These are phyloP conservation scores for Cephus rjabovi DNA, from an alignment of 2,888 invertebrate genomes.

Conservation along the genomic window DNA sequence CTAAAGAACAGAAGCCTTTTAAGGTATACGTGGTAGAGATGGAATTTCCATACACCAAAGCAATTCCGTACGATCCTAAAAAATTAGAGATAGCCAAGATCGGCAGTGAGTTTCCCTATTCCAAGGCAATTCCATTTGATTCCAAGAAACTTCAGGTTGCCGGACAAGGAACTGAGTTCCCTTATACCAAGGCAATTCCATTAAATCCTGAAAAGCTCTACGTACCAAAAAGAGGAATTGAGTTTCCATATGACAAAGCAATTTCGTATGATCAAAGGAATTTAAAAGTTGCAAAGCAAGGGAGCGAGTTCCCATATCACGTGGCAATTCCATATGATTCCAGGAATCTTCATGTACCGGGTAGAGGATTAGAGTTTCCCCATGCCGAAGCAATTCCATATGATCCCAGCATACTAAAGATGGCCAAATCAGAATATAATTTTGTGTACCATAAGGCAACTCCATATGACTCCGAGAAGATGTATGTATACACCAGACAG, in stretches of 20 bases:
- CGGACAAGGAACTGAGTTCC: conserved; percentile 12
- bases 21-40: neutral
- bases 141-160: conserved; percentile 19
- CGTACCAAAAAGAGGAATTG: conserved; percentile 2
- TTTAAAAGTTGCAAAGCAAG: conserved; percentile 3
- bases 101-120: conserved; percentile 13
- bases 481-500: conserved; percentile 13
- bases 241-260: conserved; percentile 20
- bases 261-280: conserved; percentile 28
- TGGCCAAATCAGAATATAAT: neutral
- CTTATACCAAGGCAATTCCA: conserved; percentile 22
- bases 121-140: conserved; percentile 28
- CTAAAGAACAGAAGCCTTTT: neutral
- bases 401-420: conserved; percentile 22
- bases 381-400: conserved; percentile 26
- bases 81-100: conserved; percentile 16
- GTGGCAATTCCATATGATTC: conserved; percentile 21
- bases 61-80: conserved; percentile 17
- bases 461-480: conserved; percentile 16
- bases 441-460: conserved; percentile 23
- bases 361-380: neutral
- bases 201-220: conserved; percentile 18
- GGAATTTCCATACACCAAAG: conserved; percentile 23
- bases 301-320: conserved; percentile 20
- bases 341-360: conserved; percentile 12